phyloP scores from a whole-genome alignment of 2,797 vertebrate genomes.

The Odontamblyopus rebecca region DNA sequence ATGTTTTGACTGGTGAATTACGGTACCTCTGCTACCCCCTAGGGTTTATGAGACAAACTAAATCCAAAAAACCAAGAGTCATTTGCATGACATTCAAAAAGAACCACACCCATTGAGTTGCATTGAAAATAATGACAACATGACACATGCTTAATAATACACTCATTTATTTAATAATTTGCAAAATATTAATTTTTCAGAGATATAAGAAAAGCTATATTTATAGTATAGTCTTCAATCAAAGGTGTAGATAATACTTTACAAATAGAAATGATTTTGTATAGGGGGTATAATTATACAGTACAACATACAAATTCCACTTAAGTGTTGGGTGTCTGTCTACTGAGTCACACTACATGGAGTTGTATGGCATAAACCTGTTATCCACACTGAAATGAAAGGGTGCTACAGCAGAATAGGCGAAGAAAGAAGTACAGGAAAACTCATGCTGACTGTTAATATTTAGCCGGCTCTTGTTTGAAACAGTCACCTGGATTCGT shows the following conservation, averaged over 20 bases:
- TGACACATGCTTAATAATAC: slow-evolving; percentile 35
- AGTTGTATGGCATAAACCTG: slow-evolving; percentile 47
- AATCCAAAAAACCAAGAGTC: not conserved
- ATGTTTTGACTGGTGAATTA: not conserved
- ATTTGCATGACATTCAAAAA: slow-evolving; percentile 62
- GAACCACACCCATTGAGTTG: slow-evolving; percentile 29
- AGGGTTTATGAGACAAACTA: slow-evolving; percentile 41
- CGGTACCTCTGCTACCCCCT: slow-evolving; percentile 69
- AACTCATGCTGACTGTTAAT: not conserved
- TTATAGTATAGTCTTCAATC: slow-evolving; percentile 40
- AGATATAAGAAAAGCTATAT: slow-evolving; percentile 21
- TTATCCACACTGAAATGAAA: slow-evolving; percentile 59
- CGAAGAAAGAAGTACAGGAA: slow-evolving; percentile 19
- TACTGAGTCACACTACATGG: slow-evolving; percentile 58
- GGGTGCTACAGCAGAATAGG: slow-evolving; percentile 46
- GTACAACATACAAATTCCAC: slow-evolving; percentile 36
- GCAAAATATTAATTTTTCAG: slow-evolving; percentile 26
- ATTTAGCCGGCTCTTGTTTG: slow-evolving; percentile 29
- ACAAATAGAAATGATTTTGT: slow-evolving; percentile 34
- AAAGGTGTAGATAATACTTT: slow-evolving; percentile 63
- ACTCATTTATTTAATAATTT: slow-evolving; percentile 59
- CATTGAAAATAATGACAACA: slow-evolving; percentile 15
- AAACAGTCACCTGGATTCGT: slow-evolving; percentile 80
- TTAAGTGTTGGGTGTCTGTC: slow-evolving; percentile 47
- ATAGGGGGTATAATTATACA: slow-evolving; percentile 40